phyloP scores from a whole-genome alignment of 2,797 vertebrate species.

The Chromobotia macracanthus region DNA sequence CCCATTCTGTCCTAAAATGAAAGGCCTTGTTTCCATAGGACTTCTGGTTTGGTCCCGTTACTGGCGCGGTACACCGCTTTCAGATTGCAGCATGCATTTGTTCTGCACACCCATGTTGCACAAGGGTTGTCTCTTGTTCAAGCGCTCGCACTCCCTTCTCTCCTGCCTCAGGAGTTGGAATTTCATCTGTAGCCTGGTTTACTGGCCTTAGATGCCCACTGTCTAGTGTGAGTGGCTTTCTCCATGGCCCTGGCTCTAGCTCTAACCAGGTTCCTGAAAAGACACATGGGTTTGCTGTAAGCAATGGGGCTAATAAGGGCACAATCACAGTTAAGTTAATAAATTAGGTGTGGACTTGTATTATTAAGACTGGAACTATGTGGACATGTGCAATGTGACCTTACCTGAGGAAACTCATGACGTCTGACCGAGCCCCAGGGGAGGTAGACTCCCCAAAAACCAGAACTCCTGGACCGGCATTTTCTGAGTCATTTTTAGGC shows the following conservation, averaged over 20 bases:
- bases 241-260: conserved; percentile 48
- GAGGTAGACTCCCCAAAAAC: conserved; percentile 16
- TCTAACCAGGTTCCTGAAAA: conserved; percentile 60
- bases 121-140: conserved; percentile 70
- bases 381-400: conserved; percentile 10
- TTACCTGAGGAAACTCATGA: conserved; percentile 55
- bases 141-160: conserved; percentile 62
- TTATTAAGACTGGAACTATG: not conserved
- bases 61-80: conserved; percentile 29
- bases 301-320: not conserved
- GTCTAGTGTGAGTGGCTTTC: conserved; percentile 44
- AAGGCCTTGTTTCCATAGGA: not conserved
- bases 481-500: not conserved
- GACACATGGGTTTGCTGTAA: conserved; percentile 24
- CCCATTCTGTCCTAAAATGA: not conserved
- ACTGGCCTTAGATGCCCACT: conserved; percentile 18
- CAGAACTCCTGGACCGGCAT: conserved; percentile 12
- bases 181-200: conserved; percentile 55
- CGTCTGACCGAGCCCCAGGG: conserved; percentile 15
- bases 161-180: conserved; percentile 34
- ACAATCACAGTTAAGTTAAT: not conserved
- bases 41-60: conserved; percentile 43
- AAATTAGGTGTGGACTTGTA: conserved; percentile 15
- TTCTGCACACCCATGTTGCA: conserved; percentile 40
- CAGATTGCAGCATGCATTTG: conserved; percentile 43